Percentiles rank a stretch among this genome's conserved stretches.
Evolutionary conservation across 2,113 vertebrate genomes (phyloP).

Genomic region (Empidonax traillii): DNA sequence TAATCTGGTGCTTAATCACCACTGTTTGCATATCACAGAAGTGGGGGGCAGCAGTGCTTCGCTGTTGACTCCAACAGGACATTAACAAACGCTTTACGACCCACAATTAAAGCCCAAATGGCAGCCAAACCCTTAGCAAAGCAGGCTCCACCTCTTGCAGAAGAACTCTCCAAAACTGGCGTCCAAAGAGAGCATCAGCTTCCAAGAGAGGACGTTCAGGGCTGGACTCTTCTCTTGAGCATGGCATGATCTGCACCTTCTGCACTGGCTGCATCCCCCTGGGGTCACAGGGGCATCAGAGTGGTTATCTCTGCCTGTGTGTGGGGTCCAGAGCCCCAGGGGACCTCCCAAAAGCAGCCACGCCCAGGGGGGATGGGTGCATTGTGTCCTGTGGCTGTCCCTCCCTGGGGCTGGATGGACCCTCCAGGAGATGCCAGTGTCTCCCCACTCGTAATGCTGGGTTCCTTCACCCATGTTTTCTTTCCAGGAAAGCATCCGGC

Average conservation of each 20-base stretch:
- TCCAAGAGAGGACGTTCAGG: not conserved
- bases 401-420: not conserved
- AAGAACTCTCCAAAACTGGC: not conserved
- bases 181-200: not conserved
- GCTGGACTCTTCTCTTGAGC: not conserved
- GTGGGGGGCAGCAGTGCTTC: slow-evolving; percentile 66
- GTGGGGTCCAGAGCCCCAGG: not conserved
- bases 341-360: accelerated
- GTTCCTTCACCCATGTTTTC: not conserved
- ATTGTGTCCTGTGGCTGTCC: accelerated
- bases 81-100: slow-evolving; percentile 75
- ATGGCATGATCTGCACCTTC: accelerated
- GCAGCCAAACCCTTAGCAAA: slow-evolving; percentile 7
- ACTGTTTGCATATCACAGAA: slow-evolving; percentile 81
- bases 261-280: accelerated
- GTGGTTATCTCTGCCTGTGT: not conserved
- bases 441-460: not conserved
- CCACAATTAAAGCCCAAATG: slow-evolving; percentile 48
- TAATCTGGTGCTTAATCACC: slow-evolving; percentile 93
- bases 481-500: not conserved
- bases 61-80: slow-evolving; percentile 69
- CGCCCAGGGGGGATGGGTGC: not conserved
- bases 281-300: too few species aligned
- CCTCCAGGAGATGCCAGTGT: not conserved
- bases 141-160: not conserved